Conservation (phyloP, 2,888 invertebrate genomes). For the Suillia variegata region DNA sequence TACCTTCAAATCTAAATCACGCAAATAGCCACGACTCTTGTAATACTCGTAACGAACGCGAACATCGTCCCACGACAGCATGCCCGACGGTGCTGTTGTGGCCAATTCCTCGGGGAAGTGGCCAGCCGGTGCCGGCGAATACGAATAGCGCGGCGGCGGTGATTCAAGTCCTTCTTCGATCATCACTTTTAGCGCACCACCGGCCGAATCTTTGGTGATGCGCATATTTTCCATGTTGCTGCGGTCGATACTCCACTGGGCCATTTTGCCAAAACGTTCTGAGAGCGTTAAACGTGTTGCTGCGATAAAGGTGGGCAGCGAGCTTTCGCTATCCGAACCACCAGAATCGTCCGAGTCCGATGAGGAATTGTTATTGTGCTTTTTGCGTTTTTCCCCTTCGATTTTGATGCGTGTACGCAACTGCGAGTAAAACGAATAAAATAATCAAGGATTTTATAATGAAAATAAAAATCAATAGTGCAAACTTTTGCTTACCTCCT, state of each 20-base stretch:
- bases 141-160: constrained; percentile 64
- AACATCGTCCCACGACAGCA: constrained; percentile 88
- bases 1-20: constrained; percentile 66
- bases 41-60: constrained; percentile 87
- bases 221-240: constrained; percentile 84
- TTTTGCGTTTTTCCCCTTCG: constrained; percentile 63
- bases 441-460: neutral
- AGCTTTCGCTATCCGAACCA: constrained; percentile 63
- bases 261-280: constrained; percentile 89
- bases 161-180: constrained; percentile 71
- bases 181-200: constrained; percentile 76
- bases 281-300: constrained; percentile 76
- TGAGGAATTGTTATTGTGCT: constrained; percentile 59
- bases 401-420: constrained; percentile 60
- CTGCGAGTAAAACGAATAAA: constrained; percentile 31
- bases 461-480: neutral
- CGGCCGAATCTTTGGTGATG: constrained; percentile 78
- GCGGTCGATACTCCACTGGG: constrained; percentile 86
- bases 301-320: constrained; percentile 68
- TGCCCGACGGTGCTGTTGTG: constrained; percentile 71
- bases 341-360: constrained; percentile 68
- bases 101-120: constrained; percentile 81
- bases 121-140: constrained; percentile 74
- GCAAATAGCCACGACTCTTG: constrained; percentile 82
- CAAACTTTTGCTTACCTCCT: constrained; percentile 53